Evolutionary conservation across 1,140 invertebrate species (phyloP).

Genomic region (Euura lappo): DNA sequence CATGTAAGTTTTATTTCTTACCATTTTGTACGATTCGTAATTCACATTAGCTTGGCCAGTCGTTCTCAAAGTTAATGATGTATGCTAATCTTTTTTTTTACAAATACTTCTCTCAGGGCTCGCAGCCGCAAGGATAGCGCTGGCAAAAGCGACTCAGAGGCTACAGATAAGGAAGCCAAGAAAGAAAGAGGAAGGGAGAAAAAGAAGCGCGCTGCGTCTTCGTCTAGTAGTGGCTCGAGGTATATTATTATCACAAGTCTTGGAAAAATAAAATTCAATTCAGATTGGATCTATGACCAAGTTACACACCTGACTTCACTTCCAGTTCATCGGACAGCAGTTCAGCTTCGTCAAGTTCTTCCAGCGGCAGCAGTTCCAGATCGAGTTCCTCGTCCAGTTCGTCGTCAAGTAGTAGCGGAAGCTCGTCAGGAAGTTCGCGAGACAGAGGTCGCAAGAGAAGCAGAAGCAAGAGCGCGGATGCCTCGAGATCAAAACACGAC

Average conservation of each 20-base stretch:
- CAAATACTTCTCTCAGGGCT: constrained; percentile 58
- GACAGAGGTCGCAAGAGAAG: constrained; percentile 55
- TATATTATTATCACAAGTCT: constrained; percentile 40
- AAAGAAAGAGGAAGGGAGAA: constrained; percentile 68
- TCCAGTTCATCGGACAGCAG: constrained; percentile 79
- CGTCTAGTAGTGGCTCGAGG: constrained; percentile 80
- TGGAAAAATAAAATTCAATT: constrained; percentile 1
- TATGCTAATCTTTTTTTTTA: too few species aligned
- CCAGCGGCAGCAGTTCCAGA: constrained; percentile 67
- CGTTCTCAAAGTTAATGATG: too few species aligned
- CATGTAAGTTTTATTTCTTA: background rate
- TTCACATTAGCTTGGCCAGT: too few species aligned
- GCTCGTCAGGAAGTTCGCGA: constrained; percentile 68
- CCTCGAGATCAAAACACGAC: constrained; percentile 53
- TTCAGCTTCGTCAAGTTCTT: constrained; percentile 65
- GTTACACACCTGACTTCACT: constrained; percentile 26
- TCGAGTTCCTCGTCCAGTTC: constrained; percentile 75
- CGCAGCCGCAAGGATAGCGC: constrained; percentile 64
- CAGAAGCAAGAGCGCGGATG: constrained; percentile 59
- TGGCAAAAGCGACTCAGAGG: constrained; percentile 64
- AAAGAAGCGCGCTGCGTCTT: constrained; percentile 73
- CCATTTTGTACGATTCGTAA: background rate
- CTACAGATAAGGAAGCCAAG: constrained; percentile 74
- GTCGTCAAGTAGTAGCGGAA: constrained; percentile 71
- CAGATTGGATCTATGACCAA: constrained; percentile 39